Percentiles rank a stretch among this genome's conserved stretches.
phyloP scores from a whole-genome alignment of 1,140 invertebrate species.

The Lepidostoma basale region DNA sequence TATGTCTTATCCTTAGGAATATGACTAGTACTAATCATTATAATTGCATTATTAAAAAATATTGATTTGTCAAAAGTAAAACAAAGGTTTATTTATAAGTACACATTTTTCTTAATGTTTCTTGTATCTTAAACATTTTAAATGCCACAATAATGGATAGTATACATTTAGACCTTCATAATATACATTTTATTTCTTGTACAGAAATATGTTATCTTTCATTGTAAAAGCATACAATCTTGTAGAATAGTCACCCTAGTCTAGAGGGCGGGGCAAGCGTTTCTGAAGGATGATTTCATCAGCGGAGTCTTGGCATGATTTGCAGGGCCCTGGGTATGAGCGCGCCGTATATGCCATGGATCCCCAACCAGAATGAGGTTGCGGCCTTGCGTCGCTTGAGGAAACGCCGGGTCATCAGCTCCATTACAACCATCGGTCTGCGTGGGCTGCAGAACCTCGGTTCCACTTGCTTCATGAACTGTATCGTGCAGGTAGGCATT shows the following conservation, averaged over 20 bases:
- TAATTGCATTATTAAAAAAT: too few relatives aligned
- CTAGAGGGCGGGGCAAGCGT: neutral
- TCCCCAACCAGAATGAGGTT: conserved; percentile 77
- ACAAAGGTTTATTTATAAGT: too few relatives aligned
- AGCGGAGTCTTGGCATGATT: neutral
- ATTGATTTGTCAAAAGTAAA: too few relatives aligned
- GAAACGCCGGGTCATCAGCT: conserved; percentile 77
- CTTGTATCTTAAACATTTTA: too few relatives aligned
- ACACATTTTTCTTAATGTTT: too few relatives aligned
- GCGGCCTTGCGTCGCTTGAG: conserved; percentile 73
- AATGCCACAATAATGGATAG: too few relatives aligned
- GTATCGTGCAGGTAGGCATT: conserved; percentile 81
- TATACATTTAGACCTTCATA: too few relatives aligned
- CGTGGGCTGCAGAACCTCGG: conserved; percentile 95
- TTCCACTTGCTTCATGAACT: conserved; percentile 99
- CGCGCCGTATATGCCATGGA: conserved; percentile 77
- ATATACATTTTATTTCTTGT: too few relatives aligned
- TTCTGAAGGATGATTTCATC: neutral
- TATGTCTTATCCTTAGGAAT: too few relatives aligned
- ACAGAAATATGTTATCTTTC: too few relatives aligned
- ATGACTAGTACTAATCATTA: too few relatives aligned
- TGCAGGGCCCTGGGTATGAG: conserved; percentile 69
- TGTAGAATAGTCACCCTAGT: conserved; percentile 1
- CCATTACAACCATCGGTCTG: conserved; percentile 85
- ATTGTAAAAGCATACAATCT: too few relatives aligned